These are phyloP conservation scores for Trichomycterus rosablanca DNA, from an alignment of 2,113 vertebrate genomes.

Conservation along the genomic window DNA sequence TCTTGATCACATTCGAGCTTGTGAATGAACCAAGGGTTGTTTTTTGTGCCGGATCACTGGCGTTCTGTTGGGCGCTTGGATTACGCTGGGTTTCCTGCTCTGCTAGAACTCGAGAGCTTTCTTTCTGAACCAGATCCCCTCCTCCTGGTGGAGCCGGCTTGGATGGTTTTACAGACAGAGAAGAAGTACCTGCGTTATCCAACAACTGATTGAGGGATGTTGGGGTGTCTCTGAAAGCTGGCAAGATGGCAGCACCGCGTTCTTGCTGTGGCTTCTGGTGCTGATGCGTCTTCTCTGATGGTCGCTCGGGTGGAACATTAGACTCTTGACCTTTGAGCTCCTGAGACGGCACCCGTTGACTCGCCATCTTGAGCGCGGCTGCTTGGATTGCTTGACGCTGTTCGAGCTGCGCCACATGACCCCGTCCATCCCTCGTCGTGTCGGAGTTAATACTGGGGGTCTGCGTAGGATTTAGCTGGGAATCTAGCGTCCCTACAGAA, in stretches of 20 bases:
- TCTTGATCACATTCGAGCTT: conserved; percentile 41
- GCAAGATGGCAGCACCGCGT: conserved; percentile 64
- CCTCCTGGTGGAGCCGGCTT: conserved; percentile 38
- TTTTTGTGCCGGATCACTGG: conserved; percentile 54
- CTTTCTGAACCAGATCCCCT: conserved; percentile 53
- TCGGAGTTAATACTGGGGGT: conserved; percentile 65
- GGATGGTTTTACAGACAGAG: conserved; percentile 71
- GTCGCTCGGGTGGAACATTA: conserved; percentile 70
- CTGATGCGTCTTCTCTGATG: conserved; percentile 53
- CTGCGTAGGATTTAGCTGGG: conserved; percentile 69
- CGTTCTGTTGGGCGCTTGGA: conserved; percentile 48
- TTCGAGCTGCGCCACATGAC: conserved; percentile 60
- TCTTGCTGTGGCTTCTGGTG: conserved; percentile 63
- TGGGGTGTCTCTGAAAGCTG: conserved; percentile 80
- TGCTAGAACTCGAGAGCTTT: conserved; percentile 46
- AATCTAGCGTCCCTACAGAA: conserved; percentile 56
- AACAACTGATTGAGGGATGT: conserved; percentile 92
- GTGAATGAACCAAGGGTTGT: conserved; percentile 44
- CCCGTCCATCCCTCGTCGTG: conserved; percentile 69
- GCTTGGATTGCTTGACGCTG: conserved; percentile 66
- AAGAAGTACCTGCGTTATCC: conserved; percentile 79
- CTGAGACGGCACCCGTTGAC: conserved; percentile 50
- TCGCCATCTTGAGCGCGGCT: conserved; percentile 68
- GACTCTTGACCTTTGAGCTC: conserved; percentile 64
- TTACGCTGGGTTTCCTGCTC: conserved; percentile 50